Conservation (phyloP, 92 coral and sea anemone genomes). For the Bergia puertoricense region DNA sequence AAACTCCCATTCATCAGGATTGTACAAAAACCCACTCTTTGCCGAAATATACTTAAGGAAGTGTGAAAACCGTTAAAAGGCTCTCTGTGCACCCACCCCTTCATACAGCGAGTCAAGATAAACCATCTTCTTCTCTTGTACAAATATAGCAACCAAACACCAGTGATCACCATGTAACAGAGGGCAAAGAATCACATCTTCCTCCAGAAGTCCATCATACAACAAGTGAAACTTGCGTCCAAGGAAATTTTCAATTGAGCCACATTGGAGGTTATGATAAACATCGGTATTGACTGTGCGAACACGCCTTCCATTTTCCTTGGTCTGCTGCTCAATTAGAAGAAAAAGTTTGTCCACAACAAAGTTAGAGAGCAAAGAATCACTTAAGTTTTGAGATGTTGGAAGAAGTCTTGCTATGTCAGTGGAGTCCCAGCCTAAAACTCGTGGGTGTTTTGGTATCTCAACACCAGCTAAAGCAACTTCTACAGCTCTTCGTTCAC, state of each 20-base stretch:
- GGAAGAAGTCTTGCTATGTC: conserved; percentile 51
- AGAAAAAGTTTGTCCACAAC: conserved; percentile 46
- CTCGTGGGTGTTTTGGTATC: conserved; percentile 33
- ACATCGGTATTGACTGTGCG: conserved; percentile 52
- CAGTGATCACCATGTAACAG: conserved; percentile 58
- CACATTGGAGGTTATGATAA: conserved; percentile 43
- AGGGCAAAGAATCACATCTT: conserved; percentile 51
- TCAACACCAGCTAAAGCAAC: conserved; percentile 46
- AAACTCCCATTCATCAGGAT: too few species aligned
- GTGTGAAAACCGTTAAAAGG: conserved; percentile 39
- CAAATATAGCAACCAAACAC: conserved; percentile 38
- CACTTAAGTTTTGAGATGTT: conserved; percentile 40
- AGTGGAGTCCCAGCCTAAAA: conserved; percentile 48
- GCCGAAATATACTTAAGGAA: neutral
- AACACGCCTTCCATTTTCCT: conserved; percentile 31
- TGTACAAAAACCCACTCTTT: neutral
- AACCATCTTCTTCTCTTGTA: conserved; percentile 58
- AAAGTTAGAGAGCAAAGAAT: conserved; percentile 50
- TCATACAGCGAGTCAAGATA: conserved; percentile 54
- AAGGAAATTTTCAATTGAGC: conserved; percentile 34
- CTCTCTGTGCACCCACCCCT: conserved; percentile 52
- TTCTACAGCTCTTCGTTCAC: conserved; percentile 7
- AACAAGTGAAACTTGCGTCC: conserved; percentile 31
- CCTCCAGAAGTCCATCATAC: conserved; percentile 39
- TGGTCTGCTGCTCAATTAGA: conserved; percentile 45